Conservation (phyloP, 2,888 invertebrate species). For the Teleogryllus oceanicus region DNA sequence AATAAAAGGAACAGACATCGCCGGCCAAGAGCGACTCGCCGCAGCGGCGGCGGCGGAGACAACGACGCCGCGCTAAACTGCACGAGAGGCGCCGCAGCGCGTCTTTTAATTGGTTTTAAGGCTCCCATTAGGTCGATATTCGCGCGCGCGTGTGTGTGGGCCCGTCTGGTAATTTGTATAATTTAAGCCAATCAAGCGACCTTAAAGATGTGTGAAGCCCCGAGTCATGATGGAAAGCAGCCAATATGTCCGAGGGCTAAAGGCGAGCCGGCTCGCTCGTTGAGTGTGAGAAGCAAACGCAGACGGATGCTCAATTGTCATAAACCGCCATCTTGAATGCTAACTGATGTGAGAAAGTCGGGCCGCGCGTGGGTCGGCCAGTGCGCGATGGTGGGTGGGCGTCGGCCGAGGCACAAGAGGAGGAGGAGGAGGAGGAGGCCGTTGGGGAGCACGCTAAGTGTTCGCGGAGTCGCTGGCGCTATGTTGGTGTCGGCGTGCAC, state of each 20-base stretch:
- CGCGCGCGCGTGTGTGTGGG: constrained; percentile 18
- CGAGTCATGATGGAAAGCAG: neutral
- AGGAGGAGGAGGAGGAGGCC: no score
- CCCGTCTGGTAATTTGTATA: neutral
- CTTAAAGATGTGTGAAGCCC: neutral
- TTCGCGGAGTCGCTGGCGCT: no score
- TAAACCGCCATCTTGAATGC: constrained; percentile 18
- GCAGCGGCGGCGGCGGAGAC: no score
- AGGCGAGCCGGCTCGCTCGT: no score
- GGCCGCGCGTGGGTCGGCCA: neutral
- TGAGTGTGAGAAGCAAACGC: neutral
- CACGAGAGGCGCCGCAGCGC: neutral
- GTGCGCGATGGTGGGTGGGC: neutral
- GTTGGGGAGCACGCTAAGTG: no score
- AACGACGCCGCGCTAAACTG: neutral
- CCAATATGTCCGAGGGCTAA: neutral
- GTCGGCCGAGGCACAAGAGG: neutral
- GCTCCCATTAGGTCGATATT: constrained; percentile 1
- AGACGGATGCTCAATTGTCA: neutral
- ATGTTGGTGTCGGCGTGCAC: no score
- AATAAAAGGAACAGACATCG: neutral
- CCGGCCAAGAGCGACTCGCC: no score
- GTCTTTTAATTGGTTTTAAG: constrained; percentile 4
- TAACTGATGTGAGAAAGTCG: constrained; percentile 18
- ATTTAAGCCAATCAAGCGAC: neutral